Percentiles rank a stretch among this genome's conserved stretches.
Conservation (phyloP, 2,888 invertebrate species). For the Tachina lurida region DNA sequence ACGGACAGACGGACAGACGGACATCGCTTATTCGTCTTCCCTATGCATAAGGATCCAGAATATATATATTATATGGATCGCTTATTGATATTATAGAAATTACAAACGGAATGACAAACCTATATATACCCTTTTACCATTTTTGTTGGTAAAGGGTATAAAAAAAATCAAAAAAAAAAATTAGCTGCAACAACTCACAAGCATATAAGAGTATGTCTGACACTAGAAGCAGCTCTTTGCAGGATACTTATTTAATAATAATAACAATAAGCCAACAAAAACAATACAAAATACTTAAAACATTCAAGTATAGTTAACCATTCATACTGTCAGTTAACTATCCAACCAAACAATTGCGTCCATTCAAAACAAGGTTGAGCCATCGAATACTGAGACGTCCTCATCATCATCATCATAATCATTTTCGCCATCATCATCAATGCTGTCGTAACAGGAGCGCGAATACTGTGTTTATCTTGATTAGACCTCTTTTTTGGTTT, state of each 20-base stretch:
- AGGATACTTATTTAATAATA: constrained; percentile 20
- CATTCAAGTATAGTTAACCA: constrained; percentile 56
- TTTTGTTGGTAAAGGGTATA: too few species aligned
- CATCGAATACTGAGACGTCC: constrained; percentile 25
- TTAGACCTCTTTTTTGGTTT: constrained; percentile 69
- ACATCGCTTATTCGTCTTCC: too few species aligned
- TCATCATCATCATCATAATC: constrained; percentile 30
- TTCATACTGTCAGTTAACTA: constrained; percentile 62
- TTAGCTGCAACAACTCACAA: constrained; percentile 26
- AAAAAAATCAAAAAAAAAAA: constrained; percentile 42
- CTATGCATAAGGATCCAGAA: too few species aligned
- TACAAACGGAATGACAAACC: too few species aligned
- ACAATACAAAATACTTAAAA: constrained; percentile 61
- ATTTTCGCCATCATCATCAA: constrained; percentile 35
- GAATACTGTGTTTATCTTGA: constrained; percentile 75
- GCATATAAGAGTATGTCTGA: constrained; percentile 23
- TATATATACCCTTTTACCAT: too few species aligned
- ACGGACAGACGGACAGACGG: too few species aligned
- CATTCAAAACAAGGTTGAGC: constrained; percentile 64
- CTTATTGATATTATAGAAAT: too few species aligned
- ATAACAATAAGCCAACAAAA: constrained; percentile 27
- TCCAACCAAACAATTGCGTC: constrained; percentile 57
- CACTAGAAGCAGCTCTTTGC: constrained; percentile 13
- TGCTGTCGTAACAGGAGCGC: constrained; percentile 72
- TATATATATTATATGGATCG: too few species aligned